These are phyloP conservation scores for Sturmia bella DNA, from an alignment of 2,888 invertebrate genomes.

Conservation along the genomic window DNA sequence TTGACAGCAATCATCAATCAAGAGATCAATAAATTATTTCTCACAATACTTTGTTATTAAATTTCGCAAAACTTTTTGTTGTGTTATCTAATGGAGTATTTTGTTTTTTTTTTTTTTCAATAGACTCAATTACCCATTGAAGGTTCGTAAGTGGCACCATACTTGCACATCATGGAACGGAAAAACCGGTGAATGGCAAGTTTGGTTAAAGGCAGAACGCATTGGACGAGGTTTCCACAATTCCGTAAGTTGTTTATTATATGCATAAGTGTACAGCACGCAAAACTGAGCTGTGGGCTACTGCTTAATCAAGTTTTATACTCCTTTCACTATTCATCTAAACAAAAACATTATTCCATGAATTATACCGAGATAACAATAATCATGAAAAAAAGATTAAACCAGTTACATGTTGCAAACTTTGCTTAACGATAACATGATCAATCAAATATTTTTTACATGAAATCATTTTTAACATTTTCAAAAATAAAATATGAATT, in stretches of 20 bases:
- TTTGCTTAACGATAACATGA: not conserved
- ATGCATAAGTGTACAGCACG: no score
- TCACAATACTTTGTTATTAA: conserved; percentile 24
- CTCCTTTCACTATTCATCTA: no score
- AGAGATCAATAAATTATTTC: conserved; percentile 41
- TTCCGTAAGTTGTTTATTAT: conserved; percentile 85
- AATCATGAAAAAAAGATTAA: conserved; percentile 12
- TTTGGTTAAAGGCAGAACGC: conserved; percentile 92
- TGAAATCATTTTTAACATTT: not conserved
- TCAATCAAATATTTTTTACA: conserved; percentile 8
- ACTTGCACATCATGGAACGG: conserved; percentile 95
- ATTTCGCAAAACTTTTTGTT: not conserved
- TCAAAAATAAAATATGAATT: no score
- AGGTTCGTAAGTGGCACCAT: conserved; percentile 91
- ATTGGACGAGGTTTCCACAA: conserved; percentile 94
- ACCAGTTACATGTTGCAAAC: no score
- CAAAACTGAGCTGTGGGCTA: not conserved
- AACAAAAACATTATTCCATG: no score
- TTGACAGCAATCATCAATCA: conserved; percentile 48
- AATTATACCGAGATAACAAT: not conserved
- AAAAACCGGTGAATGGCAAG: conserved; percentile 94
- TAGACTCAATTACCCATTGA: conserved; percentile 87
- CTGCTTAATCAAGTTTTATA: no score
- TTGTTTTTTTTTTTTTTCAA: conserved; percentile 60
- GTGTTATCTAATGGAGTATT: conserved; percentile 1